phyloP scores from a whole-genome alignment of 2,113 vertebrate species.

The Blennius ocellaris region DNA sequence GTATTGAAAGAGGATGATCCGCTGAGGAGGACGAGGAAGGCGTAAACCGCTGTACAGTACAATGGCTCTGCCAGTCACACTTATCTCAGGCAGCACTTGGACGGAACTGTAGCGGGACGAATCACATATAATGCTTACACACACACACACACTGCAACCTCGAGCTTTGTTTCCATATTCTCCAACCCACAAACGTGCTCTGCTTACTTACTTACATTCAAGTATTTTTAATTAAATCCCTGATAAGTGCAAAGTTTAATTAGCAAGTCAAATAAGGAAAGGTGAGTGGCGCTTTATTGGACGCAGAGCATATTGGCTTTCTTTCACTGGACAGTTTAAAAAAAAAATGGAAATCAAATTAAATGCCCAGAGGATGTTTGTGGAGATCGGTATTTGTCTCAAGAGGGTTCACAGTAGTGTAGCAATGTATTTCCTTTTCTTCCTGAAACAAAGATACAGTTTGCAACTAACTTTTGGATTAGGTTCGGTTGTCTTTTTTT shows the following conservation, averaged over 20 bases:
- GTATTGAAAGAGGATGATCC: too few relatives aligned
- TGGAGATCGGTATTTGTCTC: slow-evolving; percentile 1
- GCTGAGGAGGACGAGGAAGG: too few relatives aligned
- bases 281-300: slow-evolving; percentile 49
- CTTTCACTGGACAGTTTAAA: slow-evolving; percentile 36
- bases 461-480: slow-evolving; percentile 45
- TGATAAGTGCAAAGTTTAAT: slow-evolving; percentile 64
- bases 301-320: slow-evolving; percentile 30
- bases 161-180: slow-evolving; percentile 42
- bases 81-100: slow-evolving; percentile 49
- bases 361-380: slow-evolving; percentile 5
- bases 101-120: slow-evolving; percentile 29
- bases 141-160: neutral
- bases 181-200: slow-evolving; percentile 25
- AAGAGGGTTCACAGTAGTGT: slow-evolving; percentile 11
- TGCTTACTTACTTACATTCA: slow-evolving; percentile 32
- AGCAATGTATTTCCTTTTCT: neutral
- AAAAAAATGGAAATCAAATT: slow-evolving; percentile 39
- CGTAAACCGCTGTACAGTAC: neutral
- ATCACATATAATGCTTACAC: slow-evolving; percentile 21
- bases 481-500: slow-evolving; percentile 2
- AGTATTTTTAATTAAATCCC: slow-evolving; percentile 65
- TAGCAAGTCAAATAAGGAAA: slow-evolving; percentile 66
- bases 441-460: neutral
- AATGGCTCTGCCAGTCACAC: slow-evolving; percentile 45